Evolutionary conservation across 2,888 invertebrate genomes (phyloP).

Genomic region (Bellardia pandia): DNA sequence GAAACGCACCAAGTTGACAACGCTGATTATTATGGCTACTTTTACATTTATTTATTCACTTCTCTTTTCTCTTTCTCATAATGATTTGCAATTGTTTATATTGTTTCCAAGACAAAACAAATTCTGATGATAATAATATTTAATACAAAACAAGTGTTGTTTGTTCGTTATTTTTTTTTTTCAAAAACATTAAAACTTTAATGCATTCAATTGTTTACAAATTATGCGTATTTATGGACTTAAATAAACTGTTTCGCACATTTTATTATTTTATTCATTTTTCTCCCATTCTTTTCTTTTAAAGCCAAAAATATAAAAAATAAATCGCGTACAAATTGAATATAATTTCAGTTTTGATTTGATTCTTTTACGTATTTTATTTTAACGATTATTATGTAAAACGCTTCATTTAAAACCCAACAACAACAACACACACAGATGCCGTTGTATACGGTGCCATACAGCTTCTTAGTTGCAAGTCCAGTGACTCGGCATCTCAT

Average conservation of each 20-base stretch:
- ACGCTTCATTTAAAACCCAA: conserved; percentile 59
- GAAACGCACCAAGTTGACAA: no score
- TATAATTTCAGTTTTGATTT: conserved; percentile 82
- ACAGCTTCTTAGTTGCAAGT: conserved; percentile 45
- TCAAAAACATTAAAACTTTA: conserved; percentile 75
- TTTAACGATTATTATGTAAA: conserved; percentile 79
- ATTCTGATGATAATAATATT: conserved; percentile 32
- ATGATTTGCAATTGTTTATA: conserved; percentile 51
- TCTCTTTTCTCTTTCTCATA: conserved; percentile 31
- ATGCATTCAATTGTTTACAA: conserved; percentile 81
- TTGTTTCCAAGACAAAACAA: conserved; percentile 1
- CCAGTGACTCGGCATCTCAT: conserved; percentile 65
- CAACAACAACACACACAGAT: not conserved
- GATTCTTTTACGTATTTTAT: conserved; percentile 63
- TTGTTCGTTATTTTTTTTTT: conserved; percentile 20
- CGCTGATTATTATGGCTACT: conserved; percentile 26
- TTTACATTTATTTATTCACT: conserved; percentile 11
- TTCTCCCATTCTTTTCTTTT: conserved; percentile 51
- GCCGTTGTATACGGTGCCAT: conserved; percentile 16
- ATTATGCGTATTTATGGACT: conserved; percentile 77
- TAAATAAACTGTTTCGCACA: conserved; percentile 77
- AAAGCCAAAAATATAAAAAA: conserved; percentile 72
- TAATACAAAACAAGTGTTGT: conserved; percentile 58
- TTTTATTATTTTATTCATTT: conserved; percentile 60
- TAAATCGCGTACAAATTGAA: conserved; percentile 83